Conservation (phyloP, 2,113 vertebrate genomes). For the Lathamus discolor region DNA sequence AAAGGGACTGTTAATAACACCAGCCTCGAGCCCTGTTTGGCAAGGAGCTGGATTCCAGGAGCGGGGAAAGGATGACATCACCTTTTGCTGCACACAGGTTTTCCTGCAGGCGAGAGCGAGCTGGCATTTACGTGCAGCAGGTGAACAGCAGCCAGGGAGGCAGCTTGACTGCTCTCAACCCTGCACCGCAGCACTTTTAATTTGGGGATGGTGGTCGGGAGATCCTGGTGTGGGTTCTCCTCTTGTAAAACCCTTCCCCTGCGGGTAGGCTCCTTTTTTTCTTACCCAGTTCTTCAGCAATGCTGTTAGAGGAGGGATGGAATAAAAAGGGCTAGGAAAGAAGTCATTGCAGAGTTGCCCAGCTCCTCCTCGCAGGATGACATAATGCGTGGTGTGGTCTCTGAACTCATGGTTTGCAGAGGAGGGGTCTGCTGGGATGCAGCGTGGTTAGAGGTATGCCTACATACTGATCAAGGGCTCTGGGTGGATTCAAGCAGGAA, state of each 20-base stretch:
- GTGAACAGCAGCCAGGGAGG: background rate
- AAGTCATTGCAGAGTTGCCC: background rate
- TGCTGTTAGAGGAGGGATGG: background rate
- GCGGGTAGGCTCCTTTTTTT: background rate
- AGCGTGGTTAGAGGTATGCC: background rate
- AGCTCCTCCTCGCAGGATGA: constrained; percentile 62
- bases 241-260: background rate
- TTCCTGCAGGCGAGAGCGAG: background rate
- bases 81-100: constrained; percentile 40
- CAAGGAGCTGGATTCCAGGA: constrained; percentile 3
- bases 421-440: constrained; percentile 2
- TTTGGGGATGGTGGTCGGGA: background rate
- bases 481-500: background rate
- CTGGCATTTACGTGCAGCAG: background rate
- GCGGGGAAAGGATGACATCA: constrained; percentile 54
- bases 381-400: constrained; percentile 42
- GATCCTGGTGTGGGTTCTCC: background rate
- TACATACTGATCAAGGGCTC: fast-evolving
- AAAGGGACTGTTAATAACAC: background rate
- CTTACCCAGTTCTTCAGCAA: background rate
- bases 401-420: background rate
- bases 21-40: background rate
- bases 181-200: background rate
- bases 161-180: background rate
- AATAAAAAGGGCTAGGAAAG: background rate